Evolutionary conservation across 2,888 invertebrate genomes (phyloP), one percentile per base, ranked within the genome.

Genomic region (Tiliacea aurago): DNA sequence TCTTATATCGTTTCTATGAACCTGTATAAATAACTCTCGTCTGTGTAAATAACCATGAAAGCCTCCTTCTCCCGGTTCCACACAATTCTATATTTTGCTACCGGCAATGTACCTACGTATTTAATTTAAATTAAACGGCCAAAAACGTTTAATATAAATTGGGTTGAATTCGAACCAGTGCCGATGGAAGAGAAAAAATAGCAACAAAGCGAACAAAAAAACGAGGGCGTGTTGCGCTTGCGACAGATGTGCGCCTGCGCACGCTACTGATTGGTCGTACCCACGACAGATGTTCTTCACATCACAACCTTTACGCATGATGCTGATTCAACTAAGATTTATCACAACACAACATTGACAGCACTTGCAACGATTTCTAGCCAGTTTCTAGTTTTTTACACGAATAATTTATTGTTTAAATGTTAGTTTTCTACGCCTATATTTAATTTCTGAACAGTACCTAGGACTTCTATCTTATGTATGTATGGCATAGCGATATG

Each of bases 241-340:
- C 89, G 91, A 92, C 96, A 96, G 96, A 95, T 96, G 96, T 93
- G 92, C 90, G 90, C 86, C 73, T 55, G 89, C 91, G 90, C 91
- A 90, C 89, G 91, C 86, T 87, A 82, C 90, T 93, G 92, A 96
- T 95, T 95, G 95, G 95, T 84, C 86, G 87, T 80, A 47, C 77
- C 78, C 66, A 67, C 90, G 91, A 91, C 95, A 96, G 95, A 95
- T 95, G 95, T 90, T 90, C 88, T 87, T 73, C 81, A 83, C 85
- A 86, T 85, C 85, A 86, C 80, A 88, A 88, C 86, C 85, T 85
- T 84, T 80, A 76, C 73, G 80, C 77, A 84, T 85, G 86, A 85
- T 84, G 83, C 86, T 86, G 86, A 88, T 88, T 87, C 86, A 82
- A 84, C 84, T 81, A 87, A 88, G 87, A 91, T 91, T 91, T 89